Base-by-base conservation (phyloP, 1,140 invertebrate species). In the Rhopalosiphum maidis region DNA sequence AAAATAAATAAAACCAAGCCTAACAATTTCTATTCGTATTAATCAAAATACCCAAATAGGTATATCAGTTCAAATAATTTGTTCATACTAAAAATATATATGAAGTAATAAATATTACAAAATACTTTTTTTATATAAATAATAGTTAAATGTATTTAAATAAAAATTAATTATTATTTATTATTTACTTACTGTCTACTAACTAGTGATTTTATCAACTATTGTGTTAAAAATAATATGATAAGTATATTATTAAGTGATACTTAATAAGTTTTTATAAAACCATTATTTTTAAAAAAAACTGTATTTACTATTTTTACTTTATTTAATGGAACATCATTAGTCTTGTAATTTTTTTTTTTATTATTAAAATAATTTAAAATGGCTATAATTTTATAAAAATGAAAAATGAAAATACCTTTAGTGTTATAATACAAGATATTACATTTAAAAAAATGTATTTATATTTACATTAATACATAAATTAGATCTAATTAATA, bases 1-100 rank as follows among this genome's bases (percentile, higher is more conserved):
- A 85, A 93, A 91, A 91, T 91, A 82, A 91, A 90, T 68, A 60
- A 90, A 90, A 90, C 22, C 37, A 90, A 90, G 25, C 89, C 89
- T 90, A 90, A 43, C 89, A 90, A 90, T 90, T 68, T 60, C 25
- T 22, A 68, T 90, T 90, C 5, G 30, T 41, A 68, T 30, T 43
- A 35, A 51, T 51, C 48, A 88, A 37, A 88, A 88, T 54, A 9
- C n/a, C 30, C n/a, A 11, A 82, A 0, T 82, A 37, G 35, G n/a
- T 82, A 37, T 82, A 41, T 55, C 7, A 90, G 2, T 35, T n/a
- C 18, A 77, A 77, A 15, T n/a, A 77, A n/a, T 77, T 77, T 68
- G 30, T 30, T 68, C 9, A 2, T n/a, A 54, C 25, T 90, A 55
- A 21, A 87, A 87, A 87, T 87, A 30, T 87, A 30, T 21, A 1